Evolutionary conservation across 2,797 vertebrate species (phyloP), one percentile per base, ranked within the genome.

Genomic region (Lepus townsendii): DNA sequence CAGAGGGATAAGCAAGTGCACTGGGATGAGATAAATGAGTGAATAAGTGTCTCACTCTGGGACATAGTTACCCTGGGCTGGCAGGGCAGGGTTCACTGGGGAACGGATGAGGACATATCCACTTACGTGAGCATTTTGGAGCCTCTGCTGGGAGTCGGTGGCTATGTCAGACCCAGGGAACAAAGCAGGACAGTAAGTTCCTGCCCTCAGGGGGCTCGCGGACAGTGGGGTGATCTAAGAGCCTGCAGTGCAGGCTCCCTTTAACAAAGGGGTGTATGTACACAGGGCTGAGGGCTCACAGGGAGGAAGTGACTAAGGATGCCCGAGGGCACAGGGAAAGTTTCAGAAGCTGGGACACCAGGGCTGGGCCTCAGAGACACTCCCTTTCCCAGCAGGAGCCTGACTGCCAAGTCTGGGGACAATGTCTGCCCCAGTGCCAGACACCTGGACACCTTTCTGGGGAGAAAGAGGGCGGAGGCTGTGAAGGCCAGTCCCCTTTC

Each of bases 281-380:
- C 86, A 32, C 16, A 22, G 78, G 10, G 19, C 57, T 82, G 68
- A 73, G 76, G 50, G 62, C 79, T 86, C 71, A 3, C 13, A 35
- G 50, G 85, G 71, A 97, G 96, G 96, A 97, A 96, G 86, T 97
- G 97, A 97, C 95, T 97, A 96, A 97, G 52, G n/a, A 47, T 14
- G 90, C 96, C 96, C 77, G 5, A 35, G 93, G 96, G 92, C 84
- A 24, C 77, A 85, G 91, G 90, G 96, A 94, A 94, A 32, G 50
- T 91, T 79, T 93, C 6, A 42, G 13, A 89, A 68, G 96, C 95
- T 88, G 83, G 92, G 96, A 94, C 93, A 90, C 65, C 52, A 83
- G 97, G 95, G 96, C 47, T 78, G 95, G 96, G 94, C 80, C 89
- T 86, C 85, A 30, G 0, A 79, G 95, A 71, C 94, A 96, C 97